Evolutionary conservation across 2,888 invertebrate genomes (phyloP).

Genomic region (Villa cingulata): DNA sequence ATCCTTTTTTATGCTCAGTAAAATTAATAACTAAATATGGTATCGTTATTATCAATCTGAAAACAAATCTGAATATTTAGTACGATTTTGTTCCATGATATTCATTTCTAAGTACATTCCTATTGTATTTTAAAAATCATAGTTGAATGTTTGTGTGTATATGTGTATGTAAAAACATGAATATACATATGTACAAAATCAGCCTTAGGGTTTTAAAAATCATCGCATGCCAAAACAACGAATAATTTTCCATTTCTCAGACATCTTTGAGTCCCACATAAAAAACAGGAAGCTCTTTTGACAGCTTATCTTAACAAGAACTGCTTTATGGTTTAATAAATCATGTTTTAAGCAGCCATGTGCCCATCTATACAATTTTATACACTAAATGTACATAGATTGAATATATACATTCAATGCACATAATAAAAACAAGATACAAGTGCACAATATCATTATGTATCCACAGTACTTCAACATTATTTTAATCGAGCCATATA

Average conservation of each 20-base stretch:
- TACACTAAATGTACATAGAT: neutral
- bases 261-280: neutral
- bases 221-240: neutral
- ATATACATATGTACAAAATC: neutral
- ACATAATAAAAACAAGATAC: too few species aligned
- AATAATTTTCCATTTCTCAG: neutral
- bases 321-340: slow-evolving; percentile 10
- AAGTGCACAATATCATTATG: too few species aligned
- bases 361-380: neutral
- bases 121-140: too few species aligned
- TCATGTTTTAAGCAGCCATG: slow-evolving; percentile 7
- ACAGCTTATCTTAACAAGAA: slow-evolving; percentile 12
- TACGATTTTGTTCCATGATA: too few species aligned
- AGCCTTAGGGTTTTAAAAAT: neutral
- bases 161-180: neutral
- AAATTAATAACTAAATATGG: too few species aligned
- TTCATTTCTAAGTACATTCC: too few species aligned
- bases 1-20: too few species aligned
- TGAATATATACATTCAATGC: too few species aligned
- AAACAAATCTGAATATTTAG: too few species aligned
- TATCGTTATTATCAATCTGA: too few species aligned
- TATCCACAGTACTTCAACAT: too few species aligned
- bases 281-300: slow-evolving; percentile 10
- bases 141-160: neutral
- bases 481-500: too few species aligned